Conservation (phyloP, 2,113 vertebrate species). For the Heterocephalus glaber region DNA sequence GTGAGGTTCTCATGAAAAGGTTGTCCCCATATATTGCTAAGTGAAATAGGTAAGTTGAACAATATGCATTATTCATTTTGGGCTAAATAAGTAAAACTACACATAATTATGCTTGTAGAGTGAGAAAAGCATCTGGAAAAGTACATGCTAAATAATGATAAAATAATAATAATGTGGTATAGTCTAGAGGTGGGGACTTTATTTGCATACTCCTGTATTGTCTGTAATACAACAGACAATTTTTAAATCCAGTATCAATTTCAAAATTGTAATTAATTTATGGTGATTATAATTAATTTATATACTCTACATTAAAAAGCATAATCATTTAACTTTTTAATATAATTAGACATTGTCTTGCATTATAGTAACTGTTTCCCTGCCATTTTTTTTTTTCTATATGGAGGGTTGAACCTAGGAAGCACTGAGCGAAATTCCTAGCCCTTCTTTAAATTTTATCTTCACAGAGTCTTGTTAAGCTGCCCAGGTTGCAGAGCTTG, state of each 20-base stretch:
- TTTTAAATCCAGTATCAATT: neutral
- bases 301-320: neutral
- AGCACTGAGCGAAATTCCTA: neutral
- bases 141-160: neutral
- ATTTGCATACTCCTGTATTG: neutral
- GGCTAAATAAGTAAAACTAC: neutral
- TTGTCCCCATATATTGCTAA: neutral
- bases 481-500: neutral
- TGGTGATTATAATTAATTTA: neutral
- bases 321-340: constrained; percentile 11
- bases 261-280: neutral
- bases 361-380: neutral
- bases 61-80: neutral
- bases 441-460: neutral
- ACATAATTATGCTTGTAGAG: neutral
- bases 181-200: neutral
- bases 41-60: neutral
- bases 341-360: neutral
- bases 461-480: neutral
- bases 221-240: neutral
- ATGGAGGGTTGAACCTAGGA: neutral
- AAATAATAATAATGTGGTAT: no score
- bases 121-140: constrained; percentile 41
- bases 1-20: neutral
- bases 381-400: neutral